Percentiles rank a stretch among this genome's conserved stretches.
phyloP scores from a whole-genome alignment of 2,113 vertebrate species.

The Alouatta palliata region DNA sequence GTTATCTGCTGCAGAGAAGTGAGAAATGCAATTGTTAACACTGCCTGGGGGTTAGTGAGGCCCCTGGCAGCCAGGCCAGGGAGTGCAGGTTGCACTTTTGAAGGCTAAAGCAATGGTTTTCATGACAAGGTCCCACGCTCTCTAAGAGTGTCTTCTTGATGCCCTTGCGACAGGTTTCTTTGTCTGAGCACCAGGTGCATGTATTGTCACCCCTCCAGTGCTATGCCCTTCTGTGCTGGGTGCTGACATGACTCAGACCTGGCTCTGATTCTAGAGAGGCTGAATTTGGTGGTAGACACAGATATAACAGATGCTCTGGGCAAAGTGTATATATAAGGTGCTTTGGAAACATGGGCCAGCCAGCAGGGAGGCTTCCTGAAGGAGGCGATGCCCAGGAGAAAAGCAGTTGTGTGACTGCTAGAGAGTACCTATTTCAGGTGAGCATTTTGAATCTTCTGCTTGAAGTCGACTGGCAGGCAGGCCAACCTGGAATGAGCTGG shows the following conservation, averaged over 20 bases:
- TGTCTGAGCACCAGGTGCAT: neutral
- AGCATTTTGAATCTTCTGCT: neutral
- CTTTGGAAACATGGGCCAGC: neutral
- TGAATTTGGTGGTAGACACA: neutral
- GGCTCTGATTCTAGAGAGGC: neutral
- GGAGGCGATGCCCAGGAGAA: neutral
- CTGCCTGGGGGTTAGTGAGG: neutral
- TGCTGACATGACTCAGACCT: neutral
- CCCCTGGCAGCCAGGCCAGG: conserved; percentile 58
- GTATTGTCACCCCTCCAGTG: neutral
- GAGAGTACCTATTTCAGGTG: neutral
- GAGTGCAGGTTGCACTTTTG: conserved; percentile 19
- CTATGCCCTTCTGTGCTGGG: neutral
- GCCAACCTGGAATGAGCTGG: neutral
- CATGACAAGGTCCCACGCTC: neutral
- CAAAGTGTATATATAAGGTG: neutral
- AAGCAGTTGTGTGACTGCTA: neutral
- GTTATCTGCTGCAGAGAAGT: neutral
- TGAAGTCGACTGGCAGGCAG: neutral
- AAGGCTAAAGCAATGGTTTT: neutral
- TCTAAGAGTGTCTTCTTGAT: neutral
- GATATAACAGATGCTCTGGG: neutral
- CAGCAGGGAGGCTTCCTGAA: neutral
- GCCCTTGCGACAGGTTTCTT: neutral
- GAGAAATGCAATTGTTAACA: neutral